phyloP scores from a whole-genome alignment of 2,113 vertebrate species.

The Agelaius phoeniceus region DNA sequence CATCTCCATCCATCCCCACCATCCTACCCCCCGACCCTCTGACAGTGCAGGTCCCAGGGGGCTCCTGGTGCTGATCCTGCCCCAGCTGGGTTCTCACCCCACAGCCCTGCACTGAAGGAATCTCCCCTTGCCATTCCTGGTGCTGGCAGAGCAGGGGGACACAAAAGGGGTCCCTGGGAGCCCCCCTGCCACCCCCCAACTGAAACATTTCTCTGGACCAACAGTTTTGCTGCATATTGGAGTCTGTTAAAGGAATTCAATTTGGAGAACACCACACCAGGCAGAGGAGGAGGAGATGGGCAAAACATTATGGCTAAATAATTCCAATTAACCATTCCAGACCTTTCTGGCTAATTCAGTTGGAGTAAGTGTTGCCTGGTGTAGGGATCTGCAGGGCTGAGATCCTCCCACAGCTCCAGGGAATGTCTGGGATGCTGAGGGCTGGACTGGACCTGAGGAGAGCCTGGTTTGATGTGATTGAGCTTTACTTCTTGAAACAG shows the following conservation, averaged over 20 bases:
- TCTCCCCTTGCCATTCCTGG: rapidly evolving
- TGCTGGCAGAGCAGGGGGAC: neutral
- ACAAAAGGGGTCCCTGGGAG: neutral
- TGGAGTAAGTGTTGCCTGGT: slow-evolving; percentile 49
- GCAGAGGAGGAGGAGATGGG: slow-evolving; percentile 34
- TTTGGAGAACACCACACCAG: slow-evolving; percentile 6
- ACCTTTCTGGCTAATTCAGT: slow-evolving; percentile 50
- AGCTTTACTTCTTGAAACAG: neutral
- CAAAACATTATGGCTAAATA: slow-evolving; percentile 37
- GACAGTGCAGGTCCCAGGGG: neutral
- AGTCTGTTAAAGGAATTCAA: slow-evolving; percentile 45
- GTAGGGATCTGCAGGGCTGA: neutral
- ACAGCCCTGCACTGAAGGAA: neutral
- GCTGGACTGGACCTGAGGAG: neutral
- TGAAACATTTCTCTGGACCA: neutral
- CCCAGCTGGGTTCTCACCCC: neutral
- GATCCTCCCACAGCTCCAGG: neutral
- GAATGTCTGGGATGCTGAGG: neutral
- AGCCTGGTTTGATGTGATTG: neutral
- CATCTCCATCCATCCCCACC: too few species aligned
- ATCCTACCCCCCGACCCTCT: too few species aligned
- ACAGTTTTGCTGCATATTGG: slow-evolving; percentile 1
- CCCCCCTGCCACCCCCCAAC: neutral
- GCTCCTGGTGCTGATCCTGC: neutral
- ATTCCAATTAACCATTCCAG: slow-evolving; percentile 58